Evolutionary conservation across 2,888 invertebrate genomes (phyloP).

Genomic region (Ophion costatus): DNA sequence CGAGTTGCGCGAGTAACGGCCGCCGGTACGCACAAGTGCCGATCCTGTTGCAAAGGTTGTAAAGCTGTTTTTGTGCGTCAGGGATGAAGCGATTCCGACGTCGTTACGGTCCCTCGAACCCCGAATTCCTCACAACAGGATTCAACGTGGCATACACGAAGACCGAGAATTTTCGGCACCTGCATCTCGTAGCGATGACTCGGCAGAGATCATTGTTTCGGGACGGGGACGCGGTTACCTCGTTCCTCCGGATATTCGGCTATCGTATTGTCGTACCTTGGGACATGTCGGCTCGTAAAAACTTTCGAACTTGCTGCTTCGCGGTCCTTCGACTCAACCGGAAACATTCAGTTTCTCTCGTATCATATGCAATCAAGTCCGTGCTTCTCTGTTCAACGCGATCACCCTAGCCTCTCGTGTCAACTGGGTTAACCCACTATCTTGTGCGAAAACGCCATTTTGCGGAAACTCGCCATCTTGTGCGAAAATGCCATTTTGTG

Average conservation of each 20-base stretch:
- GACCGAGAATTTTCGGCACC: conserved; percentile 27
- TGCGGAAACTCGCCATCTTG: too few relatives aligned
- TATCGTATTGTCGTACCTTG: background rate
- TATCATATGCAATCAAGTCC: too few relatives aligned
- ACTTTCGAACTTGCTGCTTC: too few relatives aligned
- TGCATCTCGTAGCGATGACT: conserved; percentile 41
- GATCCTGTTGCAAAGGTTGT: background rate
- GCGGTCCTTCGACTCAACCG: too few relatives aligned
- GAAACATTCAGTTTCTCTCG: too few relatives aligned
- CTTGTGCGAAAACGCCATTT: too few relatives aligned
- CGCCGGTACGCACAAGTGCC: too few relatives aligned
- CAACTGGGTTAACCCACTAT: too few relatives aligned
- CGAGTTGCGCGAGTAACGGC: background rate
- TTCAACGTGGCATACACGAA: background rate
- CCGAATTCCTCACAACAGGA: conserved; percentile 24
- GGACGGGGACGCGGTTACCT: conserved; percentile 25
- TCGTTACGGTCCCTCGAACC: conserved; percentile 1
- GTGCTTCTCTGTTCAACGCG: too few relatives aligned
- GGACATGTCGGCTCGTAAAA: too few relatives aligned
- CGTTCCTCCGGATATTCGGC: background rate
- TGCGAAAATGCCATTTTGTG: too few relatives aligned
- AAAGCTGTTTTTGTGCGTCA: conserved; percentile 10
- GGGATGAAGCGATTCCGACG: background rate
- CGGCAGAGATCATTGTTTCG: conserved; percentile 44
- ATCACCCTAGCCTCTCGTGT: too few relatives aligned